Evolutionary conservation across 53 echinoderm and acorn worm species (phyloP).

Genomic region (Antedon mediterranea): DNA sequence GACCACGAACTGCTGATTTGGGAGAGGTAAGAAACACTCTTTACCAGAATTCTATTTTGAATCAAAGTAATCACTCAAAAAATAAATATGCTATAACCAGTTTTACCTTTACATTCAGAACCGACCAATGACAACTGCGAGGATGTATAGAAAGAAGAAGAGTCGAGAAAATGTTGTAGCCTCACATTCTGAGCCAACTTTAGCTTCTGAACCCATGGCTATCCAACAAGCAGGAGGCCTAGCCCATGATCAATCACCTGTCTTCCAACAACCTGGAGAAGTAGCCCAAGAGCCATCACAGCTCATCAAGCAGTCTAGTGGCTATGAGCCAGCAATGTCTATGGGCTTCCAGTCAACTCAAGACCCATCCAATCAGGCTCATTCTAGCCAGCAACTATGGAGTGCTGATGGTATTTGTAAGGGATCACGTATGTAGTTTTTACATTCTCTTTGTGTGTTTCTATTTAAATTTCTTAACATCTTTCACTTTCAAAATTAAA

Average conservation of each 20-base stretch:
- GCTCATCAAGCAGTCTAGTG: no score
- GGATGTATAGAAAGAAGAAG: slow-evolving; percentile 44
- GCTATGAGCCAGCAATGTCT: no score
- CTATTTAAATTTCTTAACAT: not conserved
- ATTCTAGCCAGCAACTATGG: not conserved
- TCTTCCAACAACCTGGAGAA: no score
- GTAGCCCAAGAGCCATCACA: no score
- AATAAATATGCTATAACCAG: no score
- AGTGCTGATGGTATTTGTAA: not conserved
- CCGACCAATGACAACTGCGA: slow-evolving; percentile 73
- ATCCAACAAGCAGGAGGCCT: no score
- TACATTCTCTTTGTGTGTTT: no score
- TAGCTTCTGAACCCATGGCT: not conserved
- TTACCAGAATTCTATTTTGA: no score
- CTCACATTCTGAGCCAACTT: not conserved
- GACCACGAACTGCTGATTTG: slow-evolving; percentile 83
- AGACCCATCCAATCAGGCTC: not conserved
- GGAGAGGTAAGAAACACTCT: slow-evolving; percentile 45
- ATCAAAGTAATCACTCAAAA: no score
- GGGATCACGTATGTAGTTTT: not conserved
- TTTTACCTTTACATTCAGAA: slow-evolving; percentile 20
- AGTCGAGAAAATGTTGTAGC: slow-evolving; percentile 5
- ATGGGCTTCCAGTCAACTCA: no score
- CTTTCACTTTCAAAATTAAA: no score
- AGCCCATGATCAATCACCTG: no score